phyloP scores from a whole-genome alignment of 1,140 invertebrate genomes.

The Condylostylus longicornis region DNA sequence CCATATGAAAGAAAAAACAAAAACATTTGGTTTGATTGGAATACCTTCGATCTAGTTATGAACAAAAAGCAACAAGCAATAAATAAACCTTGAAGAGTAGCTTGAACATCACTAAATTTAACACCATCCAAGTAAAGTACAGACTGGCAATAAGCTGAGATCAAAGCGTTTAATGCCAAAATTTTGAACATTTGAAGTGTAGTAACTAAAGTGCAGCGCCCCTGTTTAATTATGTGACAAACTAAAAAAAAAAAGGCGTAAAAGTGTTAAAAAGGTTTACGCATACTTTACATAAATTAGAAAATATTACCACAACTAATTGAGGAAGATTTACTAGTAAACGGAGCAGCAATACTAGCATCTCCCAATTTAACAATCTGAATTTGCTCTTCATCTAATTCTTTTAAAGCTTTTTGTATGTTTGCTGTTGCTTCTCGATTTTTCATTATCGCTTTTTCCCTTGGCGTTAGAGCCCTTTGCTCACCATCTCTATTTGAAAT shows the following conservation, averaged over 20 bases:
- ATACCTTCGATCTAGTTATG: constrained; percentile 93
- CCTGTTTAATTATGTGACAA: constrained; percentile 98
- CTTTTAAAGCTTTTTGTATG: constrained; percentile 51
- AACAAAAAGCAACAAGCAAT: constrained; percentile 94
- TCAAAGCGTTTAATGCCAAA: constrained; percentile 92
- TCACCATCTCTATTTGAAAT: constrained; percentile 8
- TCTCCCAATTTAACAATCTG: constrained; percentile 91
- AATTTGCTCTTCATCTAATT: constrained; percentile 81
- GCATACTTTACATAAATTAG: neutral
- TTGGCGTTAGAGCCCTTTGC: constrained; percentile 16
- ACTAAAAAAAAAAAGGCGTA: constrained; percentile 45
- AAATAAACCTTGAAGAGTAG: constrained; percentile 86
- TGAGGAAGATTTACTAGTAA: constrained; percentile 94
- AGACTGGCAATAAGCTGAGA: constrained; percentile 95
- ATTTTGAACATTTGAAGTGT: constrained; percentile 99
- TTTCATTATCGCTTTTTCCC: constrained; percentile 24
- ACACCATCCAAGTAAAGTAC: constrained; percentile 97
- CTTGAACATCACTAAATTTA: constrained; percentile 94
- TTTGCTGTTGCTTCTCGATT: constrained; percentile 31
- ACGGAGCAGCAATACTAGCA: constrained; percentile 97
- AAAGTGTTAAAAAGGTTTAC: no score
- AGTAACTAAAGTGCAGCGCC: constrained; percentile 94
- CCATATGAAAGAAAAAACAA: neutral
- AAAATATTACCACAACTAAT: constrained; percentile 76
- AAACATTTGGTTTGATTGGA: neutral